Evolutionary conservation across 2,888 invertebrate genomes (phyloP), one percentile per base, ranked within the genome.

Genomic region (Galeopsomyia nigrocyanea): DNA sequence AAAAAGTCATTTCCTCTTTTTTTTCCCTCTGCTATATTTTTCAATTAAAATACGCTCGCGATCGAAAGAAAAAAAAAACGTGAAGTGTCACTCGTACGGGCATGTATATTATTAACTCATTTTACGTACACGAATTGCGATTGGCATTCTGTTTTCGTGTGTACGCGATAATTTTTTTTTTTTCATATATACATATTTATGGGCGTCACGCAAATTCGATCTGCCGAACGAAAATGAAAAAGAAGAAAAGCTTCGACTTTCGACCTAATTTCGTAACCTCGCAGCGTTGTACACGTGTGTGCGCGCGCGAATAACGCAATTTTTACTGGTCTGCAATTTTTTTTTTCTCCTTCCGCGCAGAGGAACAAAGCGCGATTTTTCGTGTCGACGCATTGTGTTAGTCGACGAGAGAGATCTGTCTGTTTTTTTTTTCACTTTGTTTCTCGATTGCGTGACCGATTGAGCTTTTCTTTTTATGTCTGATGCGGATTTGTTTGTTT

Each of bases 381-480:
- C 58, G 46, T 46, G 70, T 60, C 55, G 51, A 3, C 60, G 58
- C 65, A 65, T 71, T 71, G 65, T 70, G 64, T 61, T 10, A 46
- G 46, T 14, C 31, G 19, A 26, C 2, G 26, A 26, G 26, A 26
- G 26, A 46, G 55, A 46, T 21, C 5, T 26, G 5, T 26, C 26
- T 26, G 26, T 39, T 1, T 39, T 3, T 62, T 9, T 21, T 17
- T n/a, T n/a, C 22, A 19, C 58, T 60, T 55, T 55, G 55, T 19
- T 26, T 3, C 47, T 26, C 55, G 55, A 71, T 65, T 64, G 60
- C 17, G 65, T 17, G 58, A 46, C 46, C 26, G 26, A 51, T 51
- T 16, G 16, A 6, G 1, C 5, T 16, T 0, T 60, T 7, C n/a
- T 46, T 53, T 53, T 22, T 49, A 13, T 16, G 1, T 2, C 26